Base-by-base conservation (phyloP, 2,113 vertebrate genomes). In the Fulmarus glacialis region DNA sequence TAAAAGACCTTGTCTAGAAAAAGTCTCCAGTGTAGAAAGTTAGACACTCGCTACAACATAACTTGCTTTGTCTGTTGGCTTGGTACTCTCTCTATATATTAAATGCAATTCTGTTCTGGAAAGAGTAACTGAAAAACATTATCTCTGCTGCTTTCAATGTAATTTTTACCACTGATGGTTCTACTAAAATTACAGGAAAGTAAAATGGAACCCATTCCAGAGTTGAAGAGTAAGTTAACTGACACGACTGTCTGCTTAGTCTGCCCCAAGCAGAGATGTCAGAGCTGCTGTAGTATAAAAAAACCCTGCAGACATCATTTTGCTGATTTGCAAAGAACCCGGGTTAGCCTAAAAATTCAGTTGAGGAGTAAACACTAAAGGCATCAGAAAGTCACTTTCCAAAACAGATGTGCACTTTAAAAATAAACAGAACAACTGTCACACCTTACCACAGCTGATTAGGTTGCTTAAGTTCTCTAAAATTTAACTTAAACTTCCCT, bases 21-120 rank as follows among this genome's bases (percentile, higher is more conserved):
- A 73, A 74, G 15, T 27, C 70, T 91, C 71, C 71, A 79, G 70
- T 63, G 92, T 8, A 90, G 95, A 74, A 95, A 40, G 48, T 63
- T 47, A 83, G 52, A 92, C 56, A 42, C 62, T 93, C 84, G 82
- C 81, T 84, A 83, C 73, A 71, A 66, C 47, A 4, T 8, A 36
- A 72, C 22, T 53, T 12, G 67, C 82, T 92, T 75, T 87, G 81
- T 60, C 85, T 90, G 82, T 78, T 66, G 29, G 74, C 64, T 79
- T 32, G 56, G 82, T 71, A 47, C 53, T 66, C 43, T 32, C 58
- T 45, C 58, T 38, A 60, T 50, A 9, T 14, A 11, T 47, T 36
- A 80, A 94, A 93, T 36, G 82, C 83, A 93, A 21, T 60, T 95
- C 97, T 97, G 89, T 40, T 87, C 92, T 95, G 95, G 89, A 89